Base-by-base conservation (phyloP, 1,140 invertebrate genomes). In the Melipona quadrifasciata region DNA sequence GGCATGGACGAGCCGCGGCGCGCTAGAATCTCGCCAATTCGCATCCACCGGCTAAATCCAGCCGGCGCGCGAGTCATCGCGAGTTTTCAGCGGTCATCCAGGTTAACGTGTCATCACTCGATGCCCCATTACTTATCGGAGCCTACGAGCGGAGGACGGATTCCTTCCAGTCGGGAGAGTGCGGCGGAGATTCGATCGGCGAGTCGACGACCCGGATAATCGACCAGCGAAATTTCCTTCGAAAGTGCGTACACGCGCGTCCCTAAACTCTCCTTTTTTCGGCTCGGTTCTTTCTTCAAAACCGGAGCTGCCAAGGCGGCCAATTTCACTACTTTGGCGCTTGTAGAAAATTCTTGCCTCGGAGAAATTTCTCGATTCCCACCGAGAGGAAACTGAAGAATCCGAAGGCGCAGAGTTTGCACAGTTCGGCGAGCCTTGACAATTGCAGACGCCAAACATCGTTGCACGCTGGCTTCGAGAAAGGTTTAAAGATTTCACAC, bases 1-100 rank as follows among this genome's bases (percentile, higher is more conserved):
- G 90, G 91, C 85, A 61, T 89, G 90, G 91, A 88, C 92, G 89
- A 92, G 91, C 91, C 90, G 91, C 89, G 91, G 91, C 90, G 91
- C 89, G 91, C 91, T 93, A 92, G 92, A 93, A 93, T 93, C 91
- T 91, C 91, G 85, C 90, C 91, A 91, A 93, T 93, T 93, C 92
- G 89, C 90, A 84, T 92, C 87, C 89, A 87, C 67, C 84, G 87
- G 89, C 90, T 92, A 91, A 57, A 92, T 92, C 90, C 90, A 86
- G 86, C 76, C 39, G n/a, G n/a, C n/a, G 83, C 79, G 75, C 87
- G 82, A 88, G 87, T 80, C 70, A 82, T n/a, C 55, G 77, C 87
- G 77, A 86, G 75, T 86, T 87, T 86, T 89, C 82, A 82, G 57
- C 78, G 90, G 89, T 92, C 90, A 89, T 90, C 86, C 91, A 86